Conservation (phyloP, 92 coral and sea anemone species). For the Muricea muricata region DNA sequence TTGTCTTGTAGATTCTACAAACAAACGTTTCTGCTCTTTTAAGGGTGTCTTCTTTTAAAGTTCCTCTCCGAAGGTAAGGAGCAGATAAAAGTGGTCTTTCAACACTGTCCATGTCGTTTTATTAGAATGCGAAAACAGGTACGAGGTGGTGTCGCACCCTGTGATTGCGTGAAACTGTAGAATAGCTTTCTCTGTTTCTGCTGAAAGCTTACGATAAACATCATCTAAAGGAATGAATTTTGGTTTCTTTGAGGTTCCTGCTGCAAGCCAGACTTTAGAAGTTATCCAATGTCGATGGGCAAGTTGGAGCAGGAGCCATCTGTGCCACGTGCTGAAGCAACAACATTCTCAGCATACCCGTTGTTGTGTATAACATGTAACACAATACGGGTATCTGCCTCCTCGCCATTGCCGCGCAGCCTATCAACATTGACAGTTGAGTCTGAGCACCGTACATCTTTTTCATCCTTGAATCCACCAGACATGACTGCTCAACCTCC, state of each 20-base stretch:
- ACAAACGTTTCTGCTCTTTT: constrained; percentile 46
- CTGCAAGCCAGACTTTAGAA: constrained; percentile 7
- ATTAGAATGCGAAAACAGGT: constrained; percentile 36
- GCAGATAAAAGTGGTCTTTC: constrained; percentile 16
- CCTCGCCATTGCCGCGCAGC: constrained; percentile 36
- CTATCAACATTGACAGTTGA: neutral
- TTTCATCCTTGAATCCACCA: constrained; percentile 21
- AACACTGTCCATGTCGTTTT: constrained; percentile 50
- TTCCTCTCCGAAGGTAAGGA: constrained; percentile 40
- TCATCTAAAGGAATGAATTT: neutral
- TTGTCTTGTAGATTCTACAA: constrained; percentile 19
- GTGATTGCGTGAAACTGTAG: constrained; percentile 43
- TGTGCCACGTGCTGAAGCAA: constrained; percentile 31
- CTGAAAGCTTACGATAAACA: neutral
- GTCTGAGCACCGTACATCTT: constrained; percentile 26
- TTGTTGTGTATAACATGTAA: constrained; percentile 21
- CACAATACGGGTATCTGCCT: constrained; percentile 47
- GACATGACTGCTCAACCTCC: constrained; percentile 42
- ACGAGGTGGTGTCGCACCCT: constrained; percentile 54
- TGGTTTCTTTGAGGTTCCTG: constrained; percentile 34
- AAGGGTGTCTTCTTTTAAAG: constrained; percentile 17
- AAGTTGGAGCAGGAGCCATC: constrained; percentile 35
- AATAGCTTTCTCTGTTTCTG: neutral
- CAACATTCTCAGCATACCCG: neutral
- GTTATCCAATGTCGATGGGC: neutral